Percentiles rank a stretch among this genome's conserved stretches.
These are phyloP conservation scores for Melangyna quadrimaculata DNA, from an alignment of 2,888 invertebrate species.

Conservation along the genomic window DNA sequence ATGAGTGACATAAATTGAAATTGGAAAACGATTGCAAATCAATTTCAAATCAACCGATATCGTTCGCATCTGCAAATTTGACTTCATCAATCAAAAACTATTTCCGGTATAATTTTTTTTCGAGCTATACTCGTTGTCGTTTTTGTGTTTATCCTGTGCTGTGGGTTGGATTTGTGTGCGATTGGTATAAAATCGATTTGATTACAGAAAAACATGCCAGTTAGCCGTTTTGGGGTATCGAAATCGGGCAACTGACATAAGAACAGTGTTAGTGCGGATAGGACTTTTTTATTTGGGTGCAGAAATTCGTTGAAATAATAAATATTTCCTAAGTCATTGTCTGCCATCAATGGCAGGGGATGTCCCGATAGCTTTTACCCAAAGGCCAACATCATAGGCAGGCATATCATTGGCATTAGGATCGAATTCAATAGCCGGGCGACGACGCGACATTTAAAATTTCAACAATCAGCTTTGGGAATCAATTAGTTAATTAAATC, in stretches of 20 bases:
- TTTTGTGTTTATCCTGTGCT: neutral
- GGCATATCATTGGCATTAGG: neutral
- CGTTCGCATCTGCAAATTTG: conserved; percentile 59
- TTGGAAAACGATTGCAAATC: conserved; percentile 46
- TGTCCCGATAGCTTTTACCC: neutral
- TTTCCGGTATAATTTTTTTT: neutral
- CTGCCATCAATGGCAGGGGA: no score
- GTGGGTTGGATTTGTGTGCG: neutral
- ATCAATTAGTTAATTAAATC: conserved; percentile 46
- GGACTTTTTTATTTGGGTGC: neutral
- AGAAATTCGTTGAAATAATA: neutral
- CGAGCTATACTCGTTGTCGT: neutral
- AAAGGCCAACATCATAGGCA: neutral
- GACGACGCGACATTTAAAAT: conserved; percentile 17
- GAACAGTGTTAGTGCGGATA: neutral
- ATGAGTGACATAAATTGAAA: conserved; percentile 37
- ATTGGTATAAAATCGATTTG: neutral
- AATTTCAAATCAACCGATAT: conserved; percentile 40
- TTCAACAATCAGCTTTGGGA: conserved; percentile 23
- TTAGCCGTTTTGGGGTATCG: neutral
- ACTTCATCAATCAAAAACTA: conserved; percentile 62
- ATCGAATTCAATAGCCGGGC: conserved; percentile 20
- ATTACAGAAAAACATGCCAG: conserved; percentile 12
- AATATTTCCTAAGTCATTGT: conserved; percentile 4
- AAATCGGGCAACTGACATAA: neutral